phyloP scores from a whole-genome alignment of 2,113 vertebrate species.

The Tupaia chinensis region DNA sequence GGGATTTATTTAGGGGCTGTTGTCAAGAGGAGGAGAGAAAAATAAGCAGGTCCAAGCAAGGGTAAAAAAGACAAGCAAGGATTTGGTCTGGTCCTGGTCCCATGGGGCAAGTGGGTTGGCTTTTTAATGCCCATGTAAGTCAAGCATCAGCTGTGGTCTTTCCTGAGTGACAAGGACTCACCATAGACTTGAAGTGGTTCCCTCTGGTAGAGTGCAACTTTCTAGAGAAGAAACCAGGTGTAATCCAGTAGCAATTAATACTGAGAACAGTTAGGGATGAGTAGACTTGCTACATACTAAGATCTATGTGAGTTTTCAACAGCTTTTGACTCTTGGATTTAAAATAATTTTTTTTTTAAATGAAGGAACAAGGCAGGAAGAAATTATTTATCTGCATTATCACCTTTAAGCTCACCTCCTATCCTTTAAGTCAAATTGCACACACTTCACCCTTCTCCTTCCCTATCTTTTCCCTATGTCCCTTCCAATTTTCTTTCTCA shows the following conservation, averaged over 20 bases:
- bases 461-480: not conserved
- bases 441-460: not conserved
- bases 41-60: too few species aligned
- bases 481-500: not conserved
- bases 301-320: not conserved
- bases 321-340: not conserved
- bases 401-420: not conserved
- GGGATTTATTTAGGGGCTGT: rapidly evolving
- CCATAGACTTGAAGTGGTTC: not conserved
- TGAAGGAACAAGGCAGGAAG: not conserved
- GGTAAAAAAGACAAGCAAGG: not conserved
- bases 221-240: not conserved
- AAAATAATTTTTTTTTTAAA: not conserved
- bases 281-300: rapidly evolving
- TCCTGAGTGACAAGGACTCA: not conserved
- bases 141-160: not conserved
- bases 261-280: rapidly evolving
- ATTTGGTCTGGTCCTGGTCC: too few species aligned
- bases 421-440: not conserved
- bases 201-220: not conserved
- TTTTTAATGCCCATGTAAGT: not conserved
- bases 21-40: not conserved
- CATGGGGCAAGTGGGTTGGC: too few species aligned
- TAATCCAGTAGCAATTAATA: too few species aligned
- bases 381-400: not conserved